These are phyloP conservation scores for Chascanopsetta lugubris DNA, from an alignment of 2,113 vertebrate genomes.

Conservation along the genomic window DNA sequence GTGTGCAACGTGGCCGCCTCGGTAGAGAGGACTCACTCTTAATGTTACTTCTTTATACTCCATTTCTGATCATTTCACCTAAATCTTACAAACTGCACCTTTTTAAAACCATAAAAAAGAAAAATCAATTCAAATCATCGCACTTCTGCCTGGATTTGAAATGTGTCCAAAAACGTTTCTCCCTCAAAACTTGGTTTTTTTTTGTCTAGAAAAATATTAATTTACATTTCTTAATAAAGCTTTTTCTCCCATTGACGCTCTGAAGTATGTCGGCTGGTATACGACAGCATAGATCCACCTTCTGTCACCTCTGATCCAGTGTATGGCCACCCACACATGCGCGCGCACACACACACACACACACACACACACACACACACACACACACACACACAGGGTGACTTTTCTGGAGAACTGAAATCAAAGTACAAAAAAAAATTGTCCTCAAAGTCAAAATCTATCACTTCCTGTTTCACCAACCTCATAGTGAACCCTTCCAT, in stretches of 20 bases:
- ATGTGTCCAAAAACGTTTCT: neutral
- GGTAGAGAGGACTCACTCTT: too few species aligned
- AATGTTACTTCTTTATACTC: too few species aligned
- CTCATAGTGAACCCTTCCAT: too few species aligned
- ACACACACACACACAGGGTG: neutral
- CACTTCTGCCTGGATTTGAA: neutral
- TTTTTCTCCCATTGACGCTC: constrained; percentile 14
- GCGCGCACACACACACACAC: neutral
- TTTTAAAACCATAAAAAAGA: neutral
- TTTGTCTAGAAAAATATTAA: constrained; percentile 38
- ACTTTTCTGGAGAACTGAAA: neutral
- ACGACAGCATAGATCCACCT: neutral
- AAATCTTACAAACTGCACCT: too few species aligned
- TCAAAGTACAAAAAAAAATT: neutral
- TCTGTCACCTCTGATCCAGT: neutral
- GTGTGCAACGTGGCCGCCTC: too few species aligned
- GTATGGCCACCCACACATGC: too few species aligned
- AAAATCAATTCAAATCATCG: neutral
- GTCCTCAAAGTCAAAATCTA: too few species aligned
- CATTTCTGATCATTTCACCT: too few species aligned
- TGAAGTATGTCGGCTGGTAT: neutral
- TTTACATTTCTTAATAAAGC: constrained; percentile 42
- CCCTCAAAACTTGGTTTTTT: neutral
- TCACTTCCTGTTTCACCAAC: too few species aligned
- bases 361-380: neutral